Percentiles rank a stretch among this genome's conserved stretches.
phyloP scores from a whole-genome alignment of 1,140 invertebrate genomes.

The Drosophila varians region DNA sequence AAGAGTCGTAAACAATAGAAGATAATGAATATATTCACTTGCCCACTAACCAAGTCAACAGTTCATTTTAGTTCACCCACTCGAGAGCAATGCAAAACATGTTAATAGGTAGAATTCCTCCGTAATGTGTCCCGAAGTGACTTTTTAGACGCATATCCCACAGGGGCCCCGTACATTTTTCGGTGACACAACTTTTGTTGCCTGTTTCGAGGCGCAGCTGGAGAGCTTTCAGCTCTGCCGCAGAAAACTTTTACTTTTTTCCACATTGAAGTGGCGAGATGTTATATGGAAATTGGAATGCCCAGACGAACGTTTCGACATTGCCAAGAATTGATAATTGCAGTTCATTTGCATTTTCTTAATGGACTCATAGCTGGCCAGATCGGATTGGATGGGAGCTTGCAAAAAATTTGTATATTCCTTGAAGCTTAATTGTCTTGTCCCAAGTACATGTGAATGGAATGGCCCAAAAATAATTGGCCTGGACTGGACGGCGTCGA shows the following conservation, averaged over 20 bases:
- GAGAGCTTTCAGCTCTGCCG: constrained; percentile 2
- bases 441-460: constrained; percentile 24
- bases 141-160: not conserved
- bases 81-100: too few species aligned
- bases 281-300: too few species aligned
- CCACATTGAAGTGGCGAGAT: not conserved
- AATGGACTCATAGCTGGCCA: too few species aligned
- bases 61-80: too few species aligned
- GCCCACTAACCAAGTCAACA: too few species aligned
- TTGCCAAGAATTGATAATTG: constrained; percentile 21
- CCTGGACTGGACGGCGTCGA: not conserved
- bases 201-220: constrained; percentile 4
- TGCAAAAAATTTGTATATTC: too few species aligned
- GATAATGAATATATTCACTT: too few species aligned
- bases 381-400: too few species aligned
- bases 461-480: constrained; percentile 17
- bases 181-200: not conserved
- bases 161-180: not conserved
- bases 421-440: too few species aligned
- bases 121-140: too few species aligned
- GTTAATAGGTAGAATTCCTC: too few species aligned
- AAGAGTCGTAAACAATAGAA: too few species aligned
- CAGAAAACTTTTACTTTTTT: not conserved
- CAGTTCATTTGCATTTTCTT: constrained; percentile 10
- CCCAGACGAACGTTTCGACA: constrained; percentile 6